Percentiles rank a stretch among this genome's conserved stretches.
Evolutionary conservation across 2,888 invertebrate genomes (phyloP).

Genomic region (Idaea biselata): DNA sequence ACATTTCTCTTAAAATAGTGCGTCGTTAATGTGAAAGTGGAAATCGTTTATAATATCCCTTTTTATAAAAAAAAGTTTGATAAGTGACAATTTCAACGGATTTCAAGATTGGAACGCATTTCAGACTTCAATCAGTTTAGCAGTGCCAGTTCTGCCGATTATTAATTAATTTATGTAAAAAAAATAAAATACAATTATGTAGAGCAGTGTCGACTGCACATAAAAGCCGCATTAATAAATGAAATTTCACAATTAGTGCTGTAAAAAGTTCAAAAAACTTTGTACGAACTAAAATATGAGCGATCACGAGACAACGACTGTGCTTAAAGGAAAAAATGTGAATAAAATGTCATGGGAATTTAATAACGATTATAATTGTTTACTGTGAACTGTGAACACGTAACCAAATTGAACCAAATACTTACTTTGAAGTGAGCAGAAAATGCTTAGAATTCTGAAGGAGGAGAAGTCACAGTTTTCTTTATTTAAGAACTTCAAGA

Average conservation of each 20-base stretch:
- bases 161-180: too few species aligned
- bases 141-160: not conserved
- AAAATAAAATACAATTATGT: too few species aligned
- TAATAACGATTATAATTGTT: not conserved
- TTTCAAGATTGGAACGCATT: not conserved
- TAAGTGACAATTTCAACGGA: not conserved
- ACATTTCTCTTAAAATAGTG: not conserved
- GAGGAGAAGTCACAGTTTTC: not conserved
- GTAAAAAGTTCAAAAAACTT: slow-evolving; percentile 13
- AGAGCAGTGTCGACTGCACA: not conserved
- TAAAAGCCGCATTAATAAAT: not conserved
- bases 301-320: not conserved
- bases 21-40: not conserved
- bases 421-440: not conserved
- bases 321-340: slow-evolving; percentile 23
- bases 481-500: too few species aligned
- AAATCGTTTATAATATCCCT: not conserved
- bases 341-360: slow-evolving; percentile 11
- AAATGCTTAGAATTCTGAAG: not conserved
- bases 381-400: not conserved
- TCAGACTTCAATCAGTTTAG: not conserved
- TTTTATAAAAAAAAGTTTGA: not conserved
- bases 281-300: slow-evolving; percentile 7
- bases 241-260: not conserved
- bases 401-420: not conserved